Evolutionary conservation across 2,888 invertebrate species (phyloP).

Genomic region (Agrilus mali): DNA sequence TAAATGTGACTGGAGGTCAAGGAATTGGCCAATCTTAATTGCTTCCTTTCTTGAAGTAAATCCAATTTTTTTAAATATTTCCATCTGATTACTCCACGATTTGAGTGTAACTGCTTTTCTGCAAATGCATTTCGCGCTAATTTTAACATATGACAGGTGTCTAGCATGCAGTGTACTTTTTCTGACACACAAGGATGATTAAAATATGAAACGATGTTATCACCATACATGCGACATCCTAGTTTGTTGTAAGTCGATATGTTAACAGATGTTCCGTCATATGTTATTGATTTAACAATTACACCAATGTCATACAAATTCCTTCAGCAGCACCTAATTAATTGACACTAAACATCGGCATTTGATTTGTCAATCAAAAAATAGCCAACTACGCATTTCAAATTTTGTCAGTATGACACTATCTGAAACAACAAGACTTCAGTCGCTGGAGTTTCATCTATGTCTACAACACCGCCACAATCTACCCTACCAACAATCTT

Average conservation of each 20-base stretch:
- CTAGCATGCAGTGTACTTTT: too few relatives aligned
- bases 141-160: too few relatives aligned
- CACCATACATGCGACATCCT: not conserved
- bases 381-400: slow-evolving; percentile 9
- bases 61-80: not conserved
- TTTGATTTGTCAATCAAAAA: slow-evolving; percentile 8
- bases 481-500: slow-evolving; percentile 3
- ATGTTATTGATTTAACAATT: slow-evolving; percentile 5
- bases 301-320: slow-evolving; percentile 7
- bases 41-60: not conserved
- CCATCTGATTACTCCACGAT: not conserved
- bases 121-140: too few relatives aligned
- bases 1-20: not conserved
- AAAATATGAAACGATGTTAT: not conserved
- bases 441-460: slow-evolving; percentile 6
- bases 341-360: slow-evolving; percentile 7
- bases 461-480: slow-evolving; percentile 5
- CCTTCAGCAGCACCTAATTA: slow-evolving; percentile 5
- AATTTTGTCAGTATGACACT: slow-evolving; percentile 7
- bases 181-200: not conserved
- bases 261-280: slow-evolving; percentile 7
- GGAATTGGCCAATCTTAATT: too few relatives aligned
- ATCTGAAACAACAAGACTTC: slow-evolving; percentile 9
- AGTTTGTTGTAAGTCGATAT: slow-evolving; percentile 3
- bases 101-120: not conserved